A percentile compares a stretch with the other conserved stretches of the same genome.
These are phyloP conservation scores for Heterodera schachtii DNA, from an alignment of 1,140 invertebrate species.

Conservation along the genomic window DNA sequence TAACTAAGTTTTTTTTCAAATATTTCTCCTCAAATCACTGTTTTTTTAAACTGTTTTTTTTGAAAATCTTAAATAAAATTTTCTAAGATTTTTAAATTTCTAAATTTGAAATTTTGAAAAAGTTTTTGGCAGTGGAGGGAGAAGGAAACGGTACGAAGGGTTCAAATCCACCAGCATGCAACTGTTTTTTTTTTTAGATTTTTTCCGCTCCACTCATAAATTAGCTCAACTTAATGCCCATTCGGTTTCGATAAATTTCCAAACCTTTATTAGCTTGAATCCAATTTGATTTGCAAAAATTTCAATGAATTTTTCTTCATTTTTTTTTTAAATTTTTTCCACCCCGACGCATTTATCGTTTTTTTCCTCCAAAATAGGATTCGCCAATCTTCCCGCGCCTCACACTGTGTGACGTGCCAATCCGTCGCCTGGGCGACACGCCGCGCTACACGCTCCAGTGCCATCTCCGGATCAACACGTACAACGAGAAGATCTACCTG, in stretches of 20 bases:
- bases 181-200: background rate
- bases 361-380: conserved; percentile 18
- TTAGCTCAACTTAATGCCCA: too few species aligned
- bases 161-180: too few species aligned
- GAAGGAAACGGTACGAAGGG: too few species aligned
- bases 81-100: too few species aligned
- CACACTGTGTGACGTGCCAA: conserved; percentile 67
- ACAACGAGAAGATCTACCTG: conserved; percentile 63
- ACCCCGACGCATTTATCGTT: background rate
- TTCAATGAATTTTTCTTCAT: background rate
- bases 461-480: conserved; percentile 58
- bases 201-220: background rate
- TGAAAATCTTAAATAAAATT: too few species aligned
- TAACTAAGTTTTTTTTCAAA: background rate
- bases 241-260: too few species aligned
- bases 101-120: too few species aligned
- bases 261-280: too few species aligned
- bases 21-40: too few species aligned
- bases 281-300: too few species aligned
- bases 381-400: conserved; percentile 66
- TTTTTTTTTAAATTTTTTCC: background rate
- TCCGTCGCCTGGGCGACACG: conserved; percentile 64
- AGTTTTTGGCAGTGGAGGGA: too few species aligned
- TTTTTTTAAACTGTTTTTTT: too few species aligned
- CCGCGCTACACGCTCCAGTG: conserved; percentile 65